Base-by-base conservation (phyloP, 1,140 invertebrate species). In the Nasonia longicornis region DNA sequence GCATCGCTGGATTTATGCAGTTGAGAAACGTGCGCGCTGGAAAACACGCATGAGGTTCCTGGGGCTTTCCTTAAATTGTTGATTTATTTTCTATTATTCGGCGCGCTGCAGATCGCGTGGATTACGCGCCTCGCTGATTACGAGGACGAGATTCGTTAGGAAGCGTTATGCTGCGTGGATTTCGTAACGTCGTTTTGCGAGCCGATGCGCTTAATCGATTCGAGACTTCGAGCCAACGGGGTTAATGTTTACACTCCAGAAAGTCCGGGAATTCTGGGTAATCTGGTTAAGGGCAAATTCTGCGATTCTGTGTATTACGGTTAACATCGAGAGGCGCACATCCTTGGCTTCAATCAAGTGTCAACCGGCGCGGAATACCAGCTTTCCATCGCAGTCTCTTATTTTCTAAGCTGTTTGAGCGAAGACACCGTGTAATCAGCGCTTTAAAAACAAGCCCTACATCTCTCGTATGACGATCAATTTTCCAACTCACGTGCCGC, bases 1-100 rank as follows among this genome's bases (percentile, higher is more conserved):
- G 10, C 14, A 11, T 35, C 29, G 16, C 2, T 12, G 31, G 58
- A 10, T 52, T 52, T 52, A 73, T 52, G 14, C 42, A 11, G 38
- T 71, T 58, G 77, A 20, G 77, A 70, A 71, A 71, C 6, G 29
- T 16, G 26, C 31, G 31, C 31, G 31, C 38, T 12, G 70, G 12
- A 35, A 71, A n/a, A 20, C 14, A n/a, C 20, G 42, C 48, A 8
- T 29, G 31, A 12, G 64, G 7, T 11, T 67, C 20, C 10, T 26
- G 14, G 26, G 38, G 26, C 22, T 71, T 48, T 12, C 16, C 45
- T 29, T n/a, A 42, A 73, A 63, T 58, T 35, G 45, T 0, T 63
- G 45, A 79, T 79, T 70, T 79, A 71, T 79, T 79, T 31, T 52
- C 67, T n/a, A 58, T 71, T 79, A 79, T 79, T 70, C 64, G 22